These are phyloP conservation scores for Auanema freiburgensis DNA, from an alignment of 2,888 invertebrate genomes.

Conservation along the genomic window DNA sequence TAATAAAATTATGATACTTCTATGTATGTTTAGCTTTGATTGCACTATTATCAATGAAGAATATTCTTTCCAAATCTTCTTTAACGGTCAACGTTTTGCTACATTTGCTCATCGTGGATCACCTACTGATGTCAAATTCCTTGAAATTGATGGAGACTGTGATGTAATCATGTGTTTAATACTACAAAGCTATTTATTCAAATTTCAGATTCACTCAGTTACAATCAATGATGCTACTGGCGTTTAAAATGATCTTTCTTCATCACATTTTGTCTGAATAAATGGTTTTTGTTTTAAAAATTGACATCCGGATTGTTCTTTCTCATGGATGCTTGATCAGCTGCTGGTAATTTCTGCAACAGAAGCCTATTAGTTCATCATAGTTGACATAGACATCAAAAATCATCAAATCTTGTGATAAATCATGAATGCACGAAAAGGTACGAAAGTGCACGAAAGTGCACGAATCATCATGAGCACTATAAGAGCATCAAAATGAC, in stretches of 20 bases:
- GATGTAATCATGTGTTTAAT: slow-evolving; percentile 17
- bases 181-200: not conserved
- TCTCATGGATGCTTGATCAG: slow-evolving; percentile 29
- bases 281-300: slow-evolving; percentile 15
- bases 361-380: not conserved
- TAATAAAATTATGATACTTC: no score
- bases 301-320: slow-evolving; percentile 38
- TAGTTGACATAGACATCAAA: not conserved
- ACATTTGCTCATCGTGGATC: slow-evolving; percentile 59
- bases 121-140: slow-evolving; percentile 57
- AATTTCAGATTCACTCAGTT: slow-evolving; percentile 53
- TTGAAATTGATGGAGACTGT: slow-evolving; percentile 52
- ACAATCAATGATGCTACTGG: slow-evolving; percentile 60
- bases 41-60: slow-evolving; percentile 62
- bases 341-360: slow-evolving; percentile 25
- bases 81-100: slow-evolving; percentile 56
- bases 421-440: not conserved
- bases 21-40: slow-evolving; percentile 62
- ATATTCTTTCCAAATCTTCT: slow-evolving; percentile 59
- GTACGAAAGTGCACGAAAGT: not conserved
- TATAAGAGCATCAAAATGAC: not conserved
- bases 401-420: not conserved
- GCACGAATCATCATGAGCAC: not conserved
- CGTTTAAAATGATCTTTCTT: slow-evolving; percentile 25
- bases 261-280: not conserved